phyloP scores from a whole-genome alignment of 2,113 vertebrate species.

The Prolemur simus region DNA sequence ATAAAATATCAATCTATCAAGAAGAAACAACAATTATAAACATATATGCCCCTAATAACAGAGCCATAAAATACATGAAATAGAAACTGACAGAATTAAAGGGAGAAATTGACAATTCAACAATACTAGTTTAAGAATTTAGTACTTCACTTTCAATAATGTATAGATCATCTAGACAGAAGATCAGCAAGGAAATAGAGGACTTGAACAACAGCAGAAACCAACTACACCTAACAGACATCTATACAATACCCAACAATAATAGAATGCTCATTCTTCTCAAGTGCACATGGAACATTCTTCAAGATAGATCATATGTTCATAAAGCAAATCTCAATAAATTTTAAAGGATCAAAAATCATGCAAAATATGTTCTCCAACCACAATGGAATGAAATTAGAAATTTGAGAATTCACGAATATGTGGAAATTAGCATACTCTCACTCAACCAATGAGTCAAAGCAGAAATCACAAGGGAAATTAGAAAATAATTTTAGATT shows the following conservation, averaged over 20 bases:
- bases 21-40: neutral
- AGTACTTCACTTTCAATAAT: neutral
- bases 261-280: neutral
- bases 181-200: neutral
- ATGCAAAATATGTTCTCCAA: neutral
- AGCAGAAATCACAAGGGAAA: neutral
- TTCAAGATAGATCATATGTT: neutral
- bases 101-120: neutral
- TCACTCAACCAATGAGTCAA: neutral
- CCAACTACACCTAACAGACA: neutral
- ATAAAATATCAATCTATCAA: neutral
- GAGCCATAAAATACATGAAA: neutral
- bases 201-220: neutral
- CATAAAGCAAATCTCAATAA: neutral
- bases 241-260: neutral
- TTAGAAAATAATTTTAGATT: neutral
- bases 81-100: neutral
- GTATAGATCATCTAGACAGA: neutral
- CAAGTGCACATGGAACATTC: neutral
- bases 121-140: neutral
- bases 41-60: neutral
- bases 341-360: neutral
- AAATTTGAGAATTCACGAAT: neutral
- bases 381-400: neutral
- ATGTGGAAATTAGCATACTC: neutral